Evolutionary conservation across 2,797 vertebrate species (phyloP), one percentile per base, ranked within the genome.

Genomic region (Sciaenops ocellatus): DNA sequence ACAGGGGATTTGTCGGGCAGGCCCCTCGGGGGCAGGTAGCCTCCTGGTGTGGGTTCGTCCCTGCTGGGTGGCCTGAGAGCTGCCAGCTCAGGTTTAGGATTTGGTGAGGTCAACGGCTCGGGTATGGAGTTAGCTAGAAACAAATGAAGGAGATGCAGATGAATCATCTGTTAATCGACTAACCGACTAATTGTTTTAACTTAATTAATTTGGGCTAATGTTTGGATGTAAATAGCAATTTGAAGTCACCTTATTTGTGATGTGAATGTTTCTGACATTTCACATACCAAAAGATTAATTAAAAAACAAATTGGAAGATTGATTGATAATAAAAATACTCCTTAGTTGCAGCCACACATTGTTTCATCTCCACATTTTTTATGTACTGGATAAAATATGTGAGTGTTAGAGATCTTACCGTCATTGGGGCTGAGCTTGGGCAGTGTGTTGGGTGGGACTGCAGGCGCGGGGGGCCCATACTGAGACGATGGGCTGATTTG

Each of bases 341-440:
- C 6, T 55, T 26, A n/a, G 24, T 55, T 47, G 16, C 41, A 56
- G 38, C 56, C 22, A 30, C 16, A 62, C 9, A n/a, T 26, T 47
- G 22, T 26, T 26, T 26, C 18, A 62, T 38, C 42, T 4, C 15
- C 46, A n/a, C 1, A 24, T 18, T 20, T 17, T 12, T 17, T 20
- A 41, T n/a, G 10, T 18, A 47, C 17, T n/a, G 26, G 38, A 66
- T 59, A 18, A 17, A 22, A 17, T 57, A 22, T 55, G 34, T 55
- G 34, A 76, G 24, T 61, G 41, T 28, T 57, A 20, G 44, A 62
- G 30, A 16, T 1, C 95, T 92, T 94, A 99, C 98, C 96, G 81
- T 99, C 97, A 30, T 86, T 81, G 30, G 96, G 96, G 34, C 91
- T 90, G 78, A 97, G 96, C 91, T 98, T 99, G 80, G 97, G 94